A percentile compares a stretch with the other conserved stretches of the same genome.
Conservation (phyloP, 2,113 vertebrate species). For the Neolamprologus hecqui region DNA sequence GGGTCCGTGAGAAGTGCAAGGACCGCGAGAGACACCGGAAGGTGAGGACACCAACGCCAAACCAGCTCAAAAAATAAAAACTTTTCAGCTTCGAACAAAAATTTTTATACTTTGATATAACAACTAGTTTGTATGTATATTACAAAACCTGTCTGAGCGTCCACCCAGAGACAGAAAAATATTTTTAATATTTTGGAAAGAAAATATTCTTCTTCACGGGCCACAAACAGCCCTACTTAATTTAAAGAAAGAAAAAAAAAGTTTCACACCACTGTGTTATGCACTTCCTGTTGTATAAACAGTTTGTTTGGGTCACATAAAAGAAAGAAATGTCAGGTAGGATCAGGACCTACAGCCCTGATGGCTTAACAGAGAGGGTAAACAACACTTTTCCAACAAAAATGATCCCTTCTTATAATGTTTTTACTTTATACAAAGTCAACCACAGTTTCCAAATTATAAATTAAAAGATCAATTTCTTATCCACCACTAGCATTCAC, state of each 20-base stretch:
- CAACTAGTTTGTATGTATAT: neutral
- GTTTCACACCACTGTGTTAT: neutral
- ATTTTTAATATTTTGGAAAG: neutral
- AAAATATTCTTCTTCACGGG: neutral
- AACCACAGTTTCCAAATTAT: neutral
- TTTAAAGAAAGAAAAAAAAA: neutral
- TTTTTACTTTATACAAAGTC: neutral
- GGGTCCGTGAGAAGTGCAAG: slow-evolving; percentile 98
- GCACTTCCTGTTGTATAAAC: neutral
- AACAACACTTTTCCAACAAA: neutral
- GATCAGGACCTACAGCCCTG: neutral
- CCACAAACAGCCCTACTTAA: neutral
- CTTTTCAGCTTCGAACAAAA: neutral
- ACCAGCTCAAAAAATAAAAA: neutral
- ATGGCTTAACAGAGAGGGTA: neutral
- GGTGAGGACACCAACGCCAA: slow-evolving; percentile 56
- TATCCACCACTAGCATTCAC: neutral
- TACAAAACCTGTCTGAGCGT: neutral
- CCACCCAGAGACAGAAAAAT: neutral
- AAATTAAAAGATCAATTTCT: neutral
- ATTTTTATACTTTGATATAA: accelerated
- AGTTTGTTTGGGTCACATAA: neutral
- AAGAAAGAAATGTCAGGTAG: neutral
- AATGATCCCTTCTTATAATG: accelerated
- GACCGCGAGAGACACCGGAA: slow-evolving; percentile 93